Evolutionary conservation across 2,888 invertebrate species (phyloP).

Genomic region (Strigamia crassipes): DNA sequence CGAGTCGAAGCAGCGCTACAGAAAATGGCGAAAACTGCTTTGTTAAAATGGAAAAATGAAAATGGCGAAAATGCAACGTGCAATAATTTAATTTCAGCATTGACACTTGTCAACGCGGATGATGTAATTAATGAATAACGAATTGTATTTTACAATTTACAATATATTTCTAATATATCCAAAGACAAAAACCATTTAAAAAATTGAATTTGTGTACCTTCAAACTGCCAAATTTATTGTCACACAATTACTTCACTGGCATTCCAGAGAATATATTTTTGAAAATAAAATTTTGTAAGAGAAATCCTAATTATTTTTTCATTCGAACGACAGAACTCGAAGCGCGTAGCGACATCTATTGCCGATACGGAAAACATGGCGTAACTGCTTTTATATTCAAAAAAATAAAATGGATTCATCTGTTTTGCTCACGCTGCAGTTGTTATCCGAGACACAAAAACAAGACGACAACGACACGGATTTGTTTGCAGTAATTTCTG

Average conservation of each 20-base stretch:
- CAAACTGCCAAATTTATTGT: too few relatives aligned
- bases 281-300: too few relatives aligned
- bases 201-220: too few relatives aligned
- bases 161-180: too few relatives aligned
- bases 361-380: background rate
- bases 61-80: background rate
- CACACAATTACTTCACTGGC: too few relatives aligned
- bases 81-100: background rate
- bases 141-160: too few relatives aligned
- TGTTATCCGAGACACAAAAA: constrained; percentile 1
- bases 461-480: background rate
- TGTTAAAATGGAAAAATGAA: background rate
- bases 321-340: background rate
- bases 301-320: too few relatives aligned
- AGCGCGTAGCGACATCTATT: background rate
- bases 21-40: background rate
- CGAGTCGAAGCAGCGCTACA: background rate
- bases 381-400: background rate
- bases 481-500: constrained; percentile 9
- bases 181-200: too few relatives aligned
- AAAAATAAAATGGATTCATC: background rate
- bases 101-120: background rate
- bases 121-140: background rate
- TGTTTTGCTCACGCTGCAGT: background rate
- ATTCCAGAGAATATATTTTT: too few relatives aligned